A percentile compares a stretch with the other conserved stretches of the same genome.
Conservation (phyloP, 2,888 invertebrate genomes). For the Tanytarsus gracilentus region DNA sequence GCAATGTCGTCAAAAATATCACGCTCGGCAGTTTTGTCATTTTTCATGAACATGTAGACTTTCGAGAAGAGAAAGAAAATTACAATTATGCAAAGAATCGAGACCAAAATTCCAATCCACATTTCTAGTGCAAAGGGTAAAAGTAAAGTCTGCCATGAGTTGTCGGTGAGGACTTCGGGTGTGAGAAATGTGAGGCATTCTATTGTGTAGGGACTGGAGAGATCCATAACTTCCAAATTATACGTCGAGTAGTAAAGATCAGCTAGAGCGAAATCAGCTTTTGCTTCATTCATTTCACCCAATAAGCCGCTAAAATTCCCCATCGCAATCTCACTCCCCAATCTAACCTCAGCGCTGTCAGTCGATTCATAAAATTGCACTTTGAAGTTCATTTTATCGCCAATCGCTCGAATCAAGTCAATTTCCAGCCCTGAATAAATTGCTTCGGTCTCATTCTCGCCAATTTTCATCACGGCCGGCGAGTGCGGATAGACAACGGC, state of each 20-base stretch:
- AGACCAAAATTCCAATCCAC: slow-evolving; percentile 65
- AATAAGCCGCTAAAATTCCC: slow-evolving; percentile 62
- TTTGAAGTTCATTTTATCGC: slow-evolving; percentile 61
- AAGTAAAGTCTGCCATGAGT: slow-evolving; percentile 75
- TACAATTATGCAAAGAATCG: slow-evolving; percentile 55
- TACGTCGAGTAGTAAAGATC: slow-evolving; percentile 67
- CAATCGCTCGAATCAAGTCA: slow-evolving; percentile 57
- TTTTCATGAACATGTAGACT: neutral
- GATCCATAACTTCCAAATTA: slow-evolving; percentile 58
- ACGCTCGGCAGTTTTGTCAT: neutral
- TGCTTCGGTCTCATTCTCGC: slow-evolving; percentile 31
- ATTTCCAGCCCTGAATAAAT: slow-evolving; percentile 57
- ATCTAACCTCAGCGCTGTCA: slow-evolving; percentile 53
- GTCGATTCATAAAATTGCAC: slow-evolving; percentile 56
- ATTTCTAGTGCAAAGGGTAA: slow-evolving; percentile 67
- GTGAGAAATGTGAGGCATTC: slow-evolving; percentile 78
- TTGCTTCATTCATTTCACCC: slow-evolving; percentile 58
- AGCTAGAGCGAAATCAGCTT: slow-evolving; percentile 64
- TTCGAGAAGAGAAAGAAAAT: slow-evolving; percentile 56
- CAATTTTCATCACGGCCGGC: slow-evolving; percentile 51
- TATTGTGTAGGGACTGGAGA: slow-evolving; percentile 68
- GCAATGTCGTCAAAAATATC: slow-evolving; percentile 63
- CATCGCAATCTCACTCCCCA: slow-evolving; percentile 57
- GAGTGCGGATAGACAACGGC: slow-evolving; percentile 59
- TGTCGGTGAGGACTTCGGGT: slow-evolving; percentile 69